phyloP scores from a whole-genome alignment of 92 coral and sea anemone species.

The Micromussa lordhowensis region DNA sequence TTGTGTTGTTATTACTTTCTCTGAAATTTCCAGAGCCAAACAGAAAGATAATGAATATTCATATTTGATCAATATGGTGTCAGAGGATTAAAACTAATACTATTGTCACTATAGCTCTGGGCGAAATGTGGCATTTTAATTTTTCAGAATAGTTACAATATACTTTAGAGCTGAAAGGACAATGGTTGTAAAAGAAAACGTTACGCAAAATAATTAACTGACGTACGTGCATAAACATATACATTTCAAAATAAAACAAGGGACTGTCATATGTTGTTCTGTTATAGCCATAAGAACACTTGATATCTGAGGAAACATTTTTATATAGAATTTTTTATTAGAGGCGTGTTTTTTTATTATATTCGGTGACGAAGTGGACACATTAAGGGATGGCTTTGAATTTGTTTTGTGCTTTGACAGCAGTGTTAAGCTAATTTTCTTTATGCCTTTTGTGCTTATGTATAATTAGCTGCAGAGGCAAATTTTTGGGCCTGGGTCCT shows the following conservation, averaged over 20 bases:
- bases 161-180: neutral
- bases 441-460: neutral
- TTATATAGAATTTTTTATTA: neutral
- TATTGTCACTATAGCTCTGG: neutral
- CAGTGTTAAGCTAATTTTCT: neutral
- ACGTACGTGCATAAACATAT: no score
- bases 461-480: neutral
- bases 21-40: constrained; percentile 1
- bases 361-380: neutral
- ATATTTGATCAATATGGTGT: neutral
- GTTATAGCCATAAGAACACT: neutral
- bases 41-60: constrained; percentile 12
- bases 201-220: neutral
- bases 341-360: neutral
- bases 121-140: neutral
- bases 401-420: neutral
- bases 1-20: neutral
- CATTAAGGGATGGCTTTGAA: neutral
- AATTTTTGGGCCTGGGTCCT: neutral
- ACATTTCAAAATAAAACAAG: neutral
- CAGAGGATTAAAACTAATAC: neutral
- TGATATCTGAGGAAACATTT: no score
- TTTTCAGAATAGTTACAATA: neutral
- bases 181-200: neutral
- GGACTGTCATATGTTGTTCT: neutral